Evolutionary conservation across 2,888 invertebrate genomes (phyloP), one percentile per base, ranked within the genome.

Genomic region (Hydriomena furcata): DNA sequence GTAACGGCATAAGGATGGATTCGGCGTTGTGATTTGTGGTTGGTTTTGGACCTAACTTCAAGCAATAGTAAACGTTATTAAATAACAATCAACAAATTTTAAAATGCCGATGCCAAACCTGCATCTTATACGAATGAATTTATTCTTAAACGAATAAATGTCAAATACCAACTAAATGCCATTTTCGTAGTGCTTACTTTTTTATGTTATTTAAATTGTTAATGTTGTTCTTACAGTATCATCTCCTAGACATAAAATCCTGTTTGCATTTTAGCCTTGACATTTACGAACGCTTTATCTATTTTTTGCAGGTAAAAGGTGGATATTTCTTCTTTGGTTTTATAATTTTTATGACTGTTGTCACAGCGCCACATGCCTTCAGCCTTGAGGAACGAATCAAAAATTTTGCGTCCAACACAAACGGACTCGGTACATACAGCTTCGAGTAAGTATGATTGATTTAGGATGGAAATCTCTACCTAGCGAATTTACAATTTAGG

Each of bases 381-480:
- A 67, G 76, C 71, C 71, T 73, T 60, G 75, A 64, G 34, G 73
- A 65, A 48, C 73, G 75, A 64, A 79, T 84, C 46, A 79, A 76
- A 68, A 86, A 79, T 60, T 67, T 70, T 53, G 63, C 70, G 34
- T 82, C 73, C 66, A 88, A 86, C 68, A 84, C 77, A 64, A 86
- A 88, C 71, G 89, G 84, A 56, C 55, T 77, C 21, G 88, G 87
- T 49, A 61, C 77, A 40, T 90, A 90, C 57, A 90, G 87, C 65
- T 90, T 88, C 60, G 87, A 88, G 89, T 90, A 75, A 85, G 88
- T 81, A 58, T 54, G 34, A 48, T 60, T 56, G 41, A 53, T 55
- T 51, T 30, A 49, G 47, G 28, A 43, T 23, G 30, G 32, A 52
- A 35, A 46, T 46, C 37, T n/a, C n/a, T n/a, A n/a, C n/a, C n/a